These are phyloP conservation scores for Thaumatotibia leucotreta DNA, from an alignment of 1,140 invertebrate genomes.

Conservation along the genomic window DNA sequence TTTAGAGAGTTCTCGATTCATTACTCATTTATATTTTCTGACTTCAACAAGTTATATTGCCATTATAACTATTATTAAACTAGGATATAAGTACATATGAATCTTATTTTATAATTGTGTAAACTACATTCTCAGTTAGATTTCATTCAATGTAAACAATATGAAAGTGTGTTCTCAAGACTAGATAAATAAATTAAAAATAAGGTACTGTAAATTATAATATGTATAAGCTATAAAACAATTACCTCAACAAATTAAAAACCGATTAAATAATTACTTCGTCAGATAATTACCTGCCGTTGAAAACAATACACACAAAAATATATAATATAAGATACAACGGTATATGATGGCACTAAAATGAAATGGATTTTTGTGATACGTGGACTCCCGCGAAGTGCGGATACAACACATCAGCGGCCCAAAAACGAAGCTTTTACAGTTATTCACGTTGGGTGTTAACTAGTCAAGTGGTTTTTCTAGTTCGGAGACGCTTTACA, in stretches of 20 bases:
- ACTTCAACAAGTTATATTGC: too few species aligned
- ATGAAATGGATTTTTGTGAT: not conserved
- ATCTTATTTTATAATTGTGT: too few species aligned
- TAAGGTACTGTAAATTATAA: not conserved
- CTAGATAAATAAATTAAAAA: not conserved
- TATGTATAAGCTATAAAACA: not conserved
- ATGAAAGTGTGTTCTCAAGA: not conserved
- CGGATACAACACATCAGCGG: slow-evolving; percentile 48
- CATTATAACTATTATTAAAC: too few species aligned
- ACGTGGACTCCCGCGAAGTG: slow-evolving; percentile 37
- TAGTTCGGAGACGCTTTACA: slow-evolving; percentile 25
- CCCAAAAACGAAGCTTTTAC: slow-evolving; percentile 32
- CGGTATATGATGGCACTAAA: not conserved
- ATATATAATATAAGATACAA: not conserved
- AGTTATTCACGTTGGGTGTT: slow-evolving; percentile 34
- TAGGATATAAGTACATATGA: too few species aligned
- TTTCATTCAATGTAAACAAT: too few species aligned
- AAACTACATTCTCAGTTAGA: too few species aligned
- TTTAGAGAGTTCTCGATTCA: too few species aligned
- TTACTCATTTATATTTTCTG: too few species aligned
- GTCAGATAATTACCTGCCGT: not conserved
- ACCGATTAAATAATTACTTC: not conserved
- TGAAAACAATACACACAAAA: not conserved
- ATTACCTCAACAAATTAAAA: not conserved
- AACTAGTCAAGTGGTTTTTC: slow-evolving; percentile 42